These are phyloP conservation scores for Bombus waltoni DNA, from an alignment of 1,140 invertebrate genomes.

Conservation along the genomic window DNA sequence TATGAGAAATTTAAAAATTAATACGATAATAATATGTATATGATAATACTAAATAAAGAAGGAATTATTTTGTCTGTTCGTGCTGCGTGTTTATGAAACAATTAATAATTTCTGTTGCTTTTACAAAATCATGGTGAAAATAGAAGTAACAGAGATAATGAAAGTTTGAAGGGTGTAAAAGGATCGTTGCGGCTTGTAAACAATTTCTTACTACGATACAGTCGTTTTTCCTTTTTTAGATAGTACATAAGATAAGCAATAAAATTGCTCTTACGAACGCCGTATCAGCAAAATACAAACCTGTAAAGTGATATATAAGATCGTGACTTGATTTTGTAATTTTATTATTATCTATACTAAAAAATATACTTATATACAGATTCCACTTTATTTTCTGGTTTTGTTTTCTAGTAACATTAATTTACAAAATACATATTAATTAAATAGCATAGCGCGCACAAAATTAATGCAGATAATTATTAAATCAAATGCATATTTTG, in stretches of 20 bases:
- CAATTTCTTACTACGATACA: too few relatives aligned
- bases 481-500: neutral
- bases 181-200: too few relatives aligned
- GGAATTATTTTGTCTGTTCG: neutral
- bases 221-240: too few relatives aligned
- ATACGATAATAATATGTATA: neutral
- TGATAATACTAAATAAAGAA: neutral
- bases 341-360: neutral
- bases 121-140: too few relatives aligned
- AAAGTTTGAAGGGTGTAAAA: too few relatives aligned
- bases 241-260: too few relatives aligned
- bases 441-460: neutral
- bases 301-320: too few relatives aligned
- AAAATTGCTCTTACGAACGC: too few relatives aligned
- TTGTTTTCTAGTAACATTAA: neutral
- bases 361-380: neutral
- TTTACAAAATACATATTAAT: neutral
- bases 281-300: too few relatives aligned
- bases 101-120: too few relatives aligned
- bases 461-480: neutral
- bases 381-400: neutral
- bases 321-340: too few relatives aligned
- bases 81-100: neutral
- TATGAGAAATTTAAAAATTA: neutral
- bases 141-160: too few relatives aligned